Conservation (phyloP, 2,797 vertebrate species). For the Thaleichthys pacificus region DNA sequence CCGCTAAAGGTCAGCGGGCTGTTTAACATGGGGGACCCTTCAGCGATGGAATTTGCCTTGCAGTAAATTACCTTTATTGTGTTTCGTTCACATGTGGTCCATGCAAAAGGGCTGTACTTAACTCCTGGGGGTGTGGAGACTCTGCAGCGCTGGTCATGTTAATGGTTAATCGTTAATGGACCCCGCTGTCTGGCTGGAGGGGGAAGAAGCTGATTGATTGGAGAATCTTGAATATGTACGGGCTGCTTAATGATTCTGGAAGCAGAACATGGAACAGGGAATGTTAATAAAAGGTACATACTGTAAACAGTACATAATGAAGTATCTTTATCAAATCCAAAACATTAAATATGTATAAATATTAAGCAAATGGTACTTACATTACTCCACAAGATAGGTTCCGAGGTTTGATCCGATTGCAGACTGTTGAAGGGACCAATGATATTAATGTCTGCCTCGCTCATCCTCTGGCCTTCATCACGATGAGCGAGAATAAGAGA, state of each 20-base stretch:
- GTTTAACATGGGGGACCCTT: slow-evolving; percentile 90
- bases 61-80: slow-evolving; percentile 98
- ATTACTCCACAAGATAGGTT: too few relatives aligned
- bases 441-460: background rate
- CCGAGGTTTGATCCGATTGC: too few relatives aligned
- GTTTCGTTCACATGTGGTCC: slow-evolving; percentile 84
- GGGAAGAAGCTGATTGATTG: slow-evolving; percentile 38
- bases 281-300: background rate
- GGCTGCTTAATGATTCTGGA: background rate
- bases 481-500: slow-evolving; percentile 6
- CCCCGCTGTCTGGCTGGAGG: slow-evolving; percentile 16
- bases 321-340: background rate
- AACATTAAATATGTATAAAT: slow-evolving; percentile 3
- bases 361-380: background rate
- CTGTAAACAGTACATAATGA: background rate
- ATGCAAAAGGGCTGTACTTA: slow-evolving; percentile 75
- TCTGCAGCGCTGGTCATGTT: slow-evolving; percentile 46
- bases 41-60: slow-evolving; percentile 95
- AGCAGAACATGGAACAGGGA: background rate
- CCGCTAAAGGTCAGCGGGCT: slow-evolving; percentile 93
- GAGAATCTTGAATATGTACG: slow-evolving; percentile 19
- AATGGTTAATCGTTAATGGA: slow-evolving; percentile 48
- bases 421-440: background rate
- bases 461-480: background rate
- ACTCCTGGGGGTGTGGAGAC: slow-evolving; percentile 64